A percentile compares a stretch with the other conserved stretches of the same genome.
Conservation (phyloP, 2,888 invertebrate genomes). For the Pammene aurita region DNA sequence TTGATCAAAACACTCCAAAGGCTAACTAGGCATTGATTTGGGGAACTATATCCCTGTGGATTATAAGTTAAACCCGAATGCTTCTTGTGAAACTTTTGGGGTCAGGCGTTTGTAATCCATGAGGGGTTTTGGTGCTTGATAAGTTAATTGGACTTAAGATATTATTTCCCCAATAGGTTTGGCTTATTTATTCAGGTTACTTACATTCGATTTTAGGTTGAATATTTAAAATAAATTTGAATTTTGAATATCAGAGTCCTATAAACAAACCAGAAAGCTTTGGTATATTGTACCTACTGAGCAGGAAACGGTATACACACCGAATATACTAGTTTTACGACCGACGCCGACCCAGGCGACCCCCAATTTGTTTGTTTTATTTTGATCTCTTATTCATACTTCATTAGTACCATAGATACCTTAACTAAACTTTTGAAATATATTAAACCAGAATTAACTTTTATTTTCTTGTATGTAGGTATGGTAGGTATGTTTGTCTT, state of each 20-base stretch:
- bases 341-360: not conserved
- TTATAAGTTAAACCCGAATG: slow-evolving; percentile 25
- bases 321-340: not conserved
- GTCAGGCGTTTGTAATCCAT: slow-evolving; percentile 14
- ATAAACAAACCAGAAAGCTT: too few species aligned
- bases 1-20: slow-evolving; percentile 35
- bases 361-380: not conserved
- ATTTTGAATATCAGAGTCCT: too few species aligned
- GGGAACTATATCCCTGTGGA: slow-evolving; percentile 19
- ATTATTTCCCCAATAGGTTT: not conserved
- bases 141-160: slow-evolving; percentile 3
- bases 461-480: too few species aligned
- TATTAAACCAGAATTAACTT: too few species aligned
- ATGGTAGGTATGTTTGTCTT: too few species aligned
- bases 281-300: too few species aligned
- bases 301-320: not conserved
- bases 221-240: too few species aligned
- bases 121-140: slow-evolving; percentile 6
- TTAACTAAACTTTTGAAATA: too few species aligned
- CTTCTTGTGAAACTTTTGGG: slow-evolving; percentile 15
- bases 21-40: slow-evolving; percentile 15
- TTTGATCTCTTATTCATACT: not conserved
- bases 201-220: too few species aligned
- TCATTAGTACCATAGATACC: too few species aligned
- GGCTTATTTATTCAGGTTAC: not conserved